Evolutionary conservation across 1,140 invertebrate species (phyloP), one percentile per base, ranked within the genome.

Genomic region (Pygmarrhopalites habei): DNA sequence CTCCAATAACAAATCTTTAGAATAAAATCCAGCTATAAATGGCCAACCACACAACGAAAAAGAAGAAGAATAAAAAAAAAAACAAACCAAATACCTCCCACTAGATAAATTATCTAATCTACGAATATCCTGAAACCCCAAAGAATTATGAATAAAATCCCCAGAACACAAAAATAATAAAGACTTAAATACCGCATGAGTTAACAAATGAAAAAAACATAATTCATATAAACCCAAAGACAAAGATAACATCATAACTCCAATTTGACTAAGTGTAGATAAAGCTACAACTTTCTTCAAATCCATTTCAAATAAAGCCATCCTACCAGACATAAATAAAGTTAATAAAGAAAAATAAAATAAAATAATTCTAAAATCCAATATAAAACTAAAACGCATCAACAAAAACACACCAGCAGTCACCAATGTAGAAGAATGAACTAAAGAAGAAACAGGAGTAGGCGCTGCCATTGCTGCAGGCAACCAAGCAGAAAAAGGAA

Each of bases 351-450:
- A 73, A 55, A 75, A 73, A 73, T 79, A 72, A 73, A 76, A 78
- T 71, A 80, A 77, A 73, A 77, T 72, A 64, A 73, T 67, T 73
- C 67, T 68, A 61, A 69, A 52, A 62, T 43, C 60, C 66, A 79
- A 74, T 62, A 77, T 64, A 71, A 70, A 62, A 67, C 77, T 76
- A 80, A 82, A 71, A 5, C 71, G 83, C 81, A 86, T 82, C 75
- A 86, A 72, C 75, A 87, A 77, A 81, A 84, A 87, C 65, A 87
- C 78, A 0, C 84, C 85, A 0, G 83, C 83, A 32, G 84, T 86
- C 0, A 87, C 85, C 72, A 87, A 80, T 65, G 84, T 87, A 29
- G 84, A 87, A 66, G 84, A 87, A 81, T 87, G 83, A 74, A 87
- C 83, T 76, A 87, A 81, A 52, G 84, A 79, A 51, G 84, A 86